These are phyloP conservation scores for Morpho deidamia DNA, from an alignment of 2,888 invertebrate species.

Conservation along the genomic window DNA sequence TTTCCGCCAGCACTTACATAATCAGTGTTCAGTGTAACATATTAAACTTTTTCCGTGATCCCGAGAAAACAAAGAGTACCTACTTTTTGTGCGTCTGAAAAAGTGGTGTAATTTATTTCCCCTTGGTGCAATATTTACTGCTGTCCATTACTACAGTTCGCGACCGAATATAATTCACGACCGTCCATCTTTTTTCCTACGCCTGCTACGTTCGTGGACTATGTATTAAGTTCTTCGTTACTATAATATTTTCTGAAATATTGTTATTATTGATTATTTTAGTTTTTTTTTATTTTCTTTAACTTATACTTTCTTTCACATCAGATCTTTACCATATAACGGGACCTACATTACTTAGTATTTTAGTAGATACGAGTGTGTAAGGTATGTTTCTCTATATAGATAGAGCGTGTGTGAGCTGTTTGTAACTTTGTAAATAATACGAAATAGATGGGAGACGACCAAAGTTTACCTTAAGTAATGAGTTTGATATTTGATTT, in stretches of 20 bases:
- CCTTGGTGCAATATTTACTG: conserved; percentile 76
- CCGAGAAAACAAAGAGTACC: conserved; percentile 41
- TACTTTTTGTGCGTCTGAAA: conserved; percentile 71
- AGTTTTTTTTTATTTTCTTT: not conserved
- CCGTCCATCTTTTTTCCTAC: conserved; percentile 71
- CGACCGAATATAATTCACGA: conserved; percentile 75
- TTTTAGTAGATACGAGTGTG: too few relatives aligned
- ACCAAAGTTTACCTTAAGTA: too few relatives aligned
- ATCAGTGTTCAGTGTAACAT: conserved; percentile 47
- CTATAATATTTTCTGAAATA: conserved; percentile 32
- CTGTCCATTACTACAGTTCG: conserved; percentile 77
- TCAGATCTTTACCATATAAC: too few relatives aligned
- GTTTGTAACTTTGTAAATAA: too few relatives aligned
- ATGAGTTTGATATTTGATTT: too few relatives aligned
- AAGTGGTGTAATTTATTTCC: conserved; percentile 75
- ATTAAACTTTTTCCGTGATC: conserved; percentile 66
- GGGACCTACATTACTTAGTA: too few relatives aligned
- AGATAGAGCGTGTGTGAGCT: too few relatives aligned
- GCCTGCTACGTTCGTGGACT: conserved; percentile 51
- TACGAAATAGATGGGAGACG: too few relatives aligned
- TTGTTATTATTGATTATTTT: conserved; percentile 45
- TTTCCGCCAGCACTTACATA: conserved; percentile 21
- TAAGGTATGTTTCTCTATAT: too few relatives aligned
- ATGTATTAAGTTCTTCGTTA: conserved; percentile 66
- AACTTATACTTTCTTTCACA: not conserved